Evolutionary conservation across 2,797 vertebrate genomes (phyloP).

Genomic region (Oophaga sylvatica): DNA sequence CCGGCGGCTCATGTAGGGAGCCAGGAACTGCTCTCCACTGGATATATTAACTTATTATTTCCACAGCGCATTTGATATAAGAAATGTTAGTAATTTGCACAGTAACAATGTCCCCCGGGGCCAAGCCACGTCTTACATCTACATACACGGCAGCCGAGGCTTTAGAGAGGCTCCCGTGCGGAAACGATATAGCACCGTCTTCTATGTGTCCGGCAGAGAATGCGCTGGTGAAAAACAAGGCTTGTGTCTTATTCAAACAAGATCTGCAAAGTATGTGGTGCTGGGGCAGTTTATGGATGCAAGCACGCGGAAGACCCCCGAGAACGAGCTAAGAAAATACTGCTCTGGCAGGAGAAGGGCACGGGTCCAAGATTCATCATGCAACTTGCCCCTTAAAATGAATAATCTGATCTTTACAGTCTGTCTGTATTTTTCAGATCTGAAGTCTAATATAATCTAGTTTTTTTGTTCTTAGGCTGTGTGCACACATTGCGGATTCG

Average conservation of each 20-base stretch:
- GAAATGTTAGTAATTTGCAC: conserved; percentile 51
- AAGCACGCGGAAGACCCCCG: not conserved
- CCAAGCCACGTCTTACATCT: conserved; percentile 8
- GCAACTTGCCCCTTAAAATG: no score
- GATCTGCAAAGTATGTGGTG: conserved; percentile 4
- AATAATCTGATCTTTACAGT: no score
- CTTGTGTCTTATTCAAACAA: not conserved
- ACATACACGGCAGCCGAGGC: not conserved
- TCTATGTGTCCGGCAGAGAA: conserved; percentile 3
- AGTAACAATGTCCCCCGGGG: conserved; percentile 72
- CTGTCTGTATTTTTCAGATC: no score
- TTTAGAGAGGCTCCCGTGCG: conserved; percentile 19
- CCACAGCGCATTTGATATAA: conserved; percentile 70
- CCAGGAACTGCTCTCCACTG: conserved; percentile 69
- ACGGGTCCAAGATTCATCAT: not conserved
- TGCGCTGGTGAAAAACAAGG: conserved; percentile 9
- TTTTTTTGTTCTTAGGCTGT: no score
- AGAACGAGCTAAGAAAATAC: not conserved
- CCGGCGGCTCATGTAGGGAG: conserved; percentile 62
- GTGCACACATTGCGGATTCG: no score
- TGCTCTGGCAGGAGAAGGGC: not conserved
- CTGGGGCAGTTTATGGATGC: conserved; percentile 1
- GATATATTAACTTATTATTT: conserved; percentile 70
- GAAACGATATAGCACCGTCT: not conserved
- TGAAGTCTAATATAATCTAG: no score